phyloP scores from a whole-genome alignment of 1,140 invertebrate genomes.

The Argopecten irradians region DNA sequence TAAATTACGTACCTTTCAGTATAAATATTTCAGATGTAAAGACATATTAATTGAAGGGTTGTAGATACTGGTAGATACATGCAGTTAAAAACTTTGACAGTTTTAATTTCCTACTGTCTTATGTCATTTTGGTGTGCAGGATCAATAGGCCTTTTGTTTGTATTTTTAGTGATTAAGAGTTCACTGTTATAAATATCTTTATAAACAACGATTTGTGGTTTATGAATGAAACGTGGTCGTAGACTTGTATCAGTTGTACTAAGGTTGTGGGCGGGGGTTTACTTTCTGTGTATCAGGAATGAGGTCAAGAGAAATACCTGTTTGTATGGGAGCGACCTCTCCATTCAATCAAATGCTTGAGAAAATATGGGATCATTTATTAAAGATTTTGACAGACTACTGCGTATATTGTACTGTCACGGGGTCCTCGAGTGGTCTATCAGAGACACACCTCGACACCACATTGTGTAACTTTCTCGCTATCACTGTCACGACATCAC shows the following conservation, averaged over 20 bases:
- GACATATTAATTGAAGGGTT: no score
- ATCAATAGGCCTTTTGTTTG: neutral
- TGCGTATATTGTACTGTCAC: slow-evolving; percentile 5
- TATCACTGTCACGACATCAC: neutral
- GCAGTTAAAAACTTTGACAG: no score
- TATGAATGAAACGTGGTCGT: neutral
- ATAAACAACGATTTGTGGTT: neutral
- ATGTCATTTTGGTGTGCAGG: neutral
- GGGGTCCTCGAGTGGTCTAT: neutral
- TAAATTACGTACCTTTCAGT: no score
- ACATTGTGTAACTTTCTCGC: neutral
- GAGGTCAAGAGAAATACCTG: slow-evolving; percentile 15
- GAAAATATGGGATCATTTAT: neutral
- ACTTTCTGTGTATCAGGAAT: neutral
- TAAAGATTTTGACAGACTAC: neutral
- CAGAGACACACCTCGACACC: neutral
- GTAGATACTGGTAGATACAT: no score
- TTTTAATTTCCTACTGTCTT: neutral
- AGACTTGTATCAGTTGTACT: neutral
- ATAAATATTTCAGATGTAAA: no score
- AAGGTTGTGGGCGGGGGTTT: neutral
- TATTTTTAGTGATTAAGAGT: neutral
- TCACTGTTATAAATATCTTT: neutral
- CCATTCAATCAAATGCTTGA: slow-evolving; percentile 9
- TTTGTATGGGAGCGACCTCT: slow-evolving; percentile 7